Conservation (phyloP, 2,113 vertebrate species). For the Anthoscopus minutus region DNA sequence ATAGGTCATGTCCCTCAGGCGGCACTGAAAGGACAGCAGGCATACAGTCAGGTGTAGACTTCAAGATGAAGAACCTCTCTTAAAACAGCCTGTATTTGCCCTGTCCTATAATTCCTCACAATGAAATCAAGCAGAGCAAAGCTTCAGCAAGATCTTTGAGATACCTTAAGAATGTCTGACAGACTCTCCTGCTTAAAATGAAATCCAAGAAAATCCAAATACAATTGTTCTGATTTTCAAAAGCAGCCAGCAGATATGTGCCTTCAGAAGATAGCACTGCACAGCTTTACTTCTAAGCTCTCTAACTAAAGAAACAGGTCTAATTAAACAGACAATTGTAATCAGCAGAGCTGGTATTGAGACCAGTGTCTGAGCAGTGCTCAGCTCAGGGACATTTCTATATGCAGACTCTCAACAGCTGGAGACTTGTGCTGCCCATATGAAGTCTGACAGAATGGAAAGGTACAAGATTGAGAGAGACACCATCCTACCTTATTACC, state of each 20-base stretch:
- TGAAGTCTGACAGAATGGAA: background rate
- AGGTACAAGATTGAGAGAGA: background rate
- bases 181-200: background rate
- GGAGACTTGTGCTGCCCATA: background rate
- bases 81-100: background rate
- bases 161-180: background rate
- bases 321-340: background rate
- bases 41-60: background rate
- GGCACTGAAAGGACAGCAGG: constrained; percentile 77
- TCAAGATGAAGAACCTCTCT: background rate
- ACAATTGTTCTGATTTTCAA: background rate
- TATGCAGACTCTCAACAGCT: background rate
- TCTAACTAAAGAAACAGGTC: background rate
- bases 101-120: background rate
- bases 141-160: background rate
- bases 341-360: background rate
- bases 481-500: background rate
- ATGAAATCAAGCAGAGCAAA: background rate
- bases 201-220: background rate
- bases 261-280: background rate
- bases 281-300: background rate
- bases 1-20: constrained; percentile 96
- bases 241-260: background rate
- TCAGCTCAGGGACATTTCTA: background rate
- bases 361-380: background rate